phyloP scores from a whole-genome alignment of 1,140 invertebrate species.

The Amyelois transitella region DNA sequence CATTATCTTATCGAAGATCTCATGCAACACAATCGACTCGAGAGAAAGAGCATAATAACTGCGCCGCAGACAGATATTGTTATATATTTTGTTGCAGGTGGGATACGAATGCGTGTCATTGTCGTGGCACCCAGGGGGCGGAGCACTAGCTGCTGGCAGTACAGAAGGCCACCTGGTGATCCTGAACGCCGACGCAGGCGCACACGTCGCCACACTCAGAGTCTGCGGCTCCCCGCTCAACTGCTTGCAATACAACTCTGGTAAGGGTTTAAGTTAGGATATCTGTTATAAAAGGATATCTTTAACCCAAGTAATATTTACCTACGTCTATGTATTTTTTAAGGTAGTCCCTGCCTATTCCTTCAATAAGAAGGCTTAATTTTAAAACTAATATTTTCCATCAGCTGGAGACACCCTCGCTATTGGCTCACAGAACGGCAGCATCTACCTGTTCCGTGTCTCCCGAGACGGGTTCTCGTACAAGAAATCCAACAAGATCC shows the following conservation, averaged over 20 bases:
- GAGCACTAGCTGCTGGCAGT: slow-evolving; percentile 89
- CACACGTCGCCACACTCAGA: slow-evolving; percentile 86
- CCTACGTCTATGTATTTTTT: no score
- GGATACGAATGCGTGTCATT: slow-evolving; percentile 89
- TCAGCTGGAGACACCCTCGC: slow-evolving; percentile 92
- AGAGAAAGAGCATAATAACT: no score
- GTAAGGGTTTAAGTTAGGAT: no score
- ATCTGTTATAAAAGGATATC: no score
- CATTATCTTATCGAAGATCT: no score
- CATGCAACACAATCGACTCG: no score
- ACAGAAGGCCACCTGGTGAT: slow-evolving; percentile 91
- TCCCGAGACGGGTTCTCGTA: slow-evolving; percentile 90
- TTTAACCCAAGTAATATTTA: no score
- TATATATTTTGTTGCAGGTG: slow-evolving; percentile 61
- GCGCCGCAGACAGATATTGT: no score
- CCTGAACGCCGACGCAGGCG: slow-evolving; percentile 87
- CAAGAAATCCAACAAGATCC: slow-evolving; percentile 90
- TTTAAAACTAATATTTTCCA: not conserved
- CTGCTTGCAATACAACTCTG: slow-evolving; percentile 90
- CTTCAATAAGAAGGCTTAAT: not conserved
- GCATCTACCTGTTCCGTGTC: slow-evolving; percentile 88
- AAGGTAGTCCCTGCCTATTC: not conserved
- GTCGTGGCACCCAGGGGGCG: slow-evolving; percentile 90
- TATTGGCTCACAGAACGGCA: slow-evolving; percentile 92
- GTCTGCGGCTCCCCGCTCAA: slow-evolving; percentile 90